These are phyloP conservation scores for Coelinius sp. DNA, from an alignment of 2,888 invertebrate species.

Conservation along the genomic window DNA sequence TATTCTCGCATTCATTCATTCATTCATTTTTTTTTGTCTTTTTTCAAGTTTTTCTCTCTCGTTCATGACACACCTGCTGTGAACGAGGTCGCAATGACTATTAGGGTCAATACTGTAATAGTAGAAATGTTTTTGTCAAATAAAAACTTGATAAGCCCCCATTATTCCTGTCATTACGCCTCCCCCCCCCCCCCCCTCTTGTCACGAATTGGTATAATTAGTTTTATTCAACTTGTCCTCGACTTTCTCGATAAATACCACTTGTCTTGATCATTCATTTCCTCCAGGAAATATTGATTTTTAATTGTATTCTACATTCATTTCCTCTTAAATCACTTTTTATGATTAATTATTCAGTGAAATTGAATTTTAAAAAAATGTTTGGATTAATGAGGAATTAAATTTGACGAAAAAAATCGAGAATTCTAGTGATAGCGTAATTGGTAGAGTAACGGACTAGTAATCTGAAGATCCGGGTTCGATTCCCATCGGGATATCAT, in stretches of 20 bases:
- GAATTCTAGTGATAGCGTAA: no score
- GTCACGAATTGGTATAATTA: background rate
- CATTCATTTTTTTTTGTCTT: background rate
- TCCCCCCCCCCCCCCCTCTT: no score
- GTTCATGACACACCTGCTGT: background rate
- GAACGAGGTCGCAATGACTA: background rate
- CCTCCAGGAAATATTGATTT: background rate
- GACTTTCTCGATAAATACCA: background rate
- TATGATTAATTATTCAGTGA: no score
- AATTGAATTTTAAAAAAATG: no score
- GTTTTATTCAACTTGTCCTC: background rate
- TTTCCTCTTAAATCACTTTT: no score
- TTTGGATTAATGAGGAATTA: no score
- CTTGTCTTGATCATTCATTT: constrained; percentile 18
- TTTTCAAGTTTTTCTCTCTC: background rate
- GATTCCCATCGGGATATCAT: no score
- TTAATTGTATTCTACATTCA: no score
- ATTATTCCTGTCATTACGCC: background rate
- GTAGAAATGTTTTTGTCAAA: background rate
- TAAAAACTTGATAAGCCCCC: background rate
- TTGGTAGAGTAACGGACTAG: no score
- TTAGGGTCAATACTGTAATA: background rate
- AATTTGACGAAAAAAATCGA: no score
- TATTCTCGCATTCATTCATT: background rate
- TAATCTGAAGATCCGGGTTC: no score